phyloP scores from a whole-genome alignment of 2,888 invertebrate species.

The Macroteleia sp. region DNA sequence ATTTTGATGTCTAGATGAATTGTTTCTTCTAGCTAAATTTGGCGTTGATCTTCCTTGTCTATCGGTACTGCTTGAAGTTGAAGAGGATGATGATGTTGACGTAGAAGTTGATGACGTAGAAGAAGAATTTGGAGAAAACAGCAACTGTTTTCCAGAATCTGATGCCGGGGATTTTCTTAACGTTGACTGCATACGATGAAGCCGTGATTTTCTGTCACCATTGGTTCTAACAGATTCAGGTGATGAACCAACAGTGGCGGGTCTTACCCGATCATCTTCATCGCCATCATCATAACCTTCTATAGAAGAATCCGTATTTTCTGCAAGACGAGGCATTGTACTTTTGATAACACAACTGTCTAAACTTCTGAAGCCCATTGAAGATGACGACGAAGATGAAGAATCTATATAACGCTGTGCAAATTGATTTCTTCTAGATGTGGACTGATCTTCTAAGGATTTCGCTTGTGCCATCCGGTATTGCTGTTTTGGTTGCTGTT shows the following conservation, averaged over 20 bases:
- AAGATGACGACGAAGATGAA: constrained; percentile 86
- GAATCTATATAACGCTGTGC: constrained; percentile 85
- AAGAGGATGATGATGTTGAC: constrained; percentile 76
- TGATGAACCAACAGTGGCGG: constrained; percentile 77
- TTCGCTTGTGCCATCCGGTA: constrained; percentile 85
- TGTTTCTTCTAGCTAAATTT: constrained; percentile 74
- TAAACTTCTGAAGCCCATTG: constrained; percentile 87
- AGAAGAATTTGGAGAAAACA: constrained; percentile 74
- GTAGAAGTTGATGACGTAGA: constrained; percentile 68
- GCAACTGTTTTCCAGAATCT: constrained; percentile 77
- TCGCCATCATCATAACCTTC: constrained; percentile 85
- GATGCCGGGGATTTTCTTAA: constrained; percentile 80
- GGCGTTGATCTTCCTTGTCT: constrained; percentile 77
- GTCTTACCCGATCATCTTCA: constrained; percentile 85
- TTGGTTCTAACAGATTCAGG: constrained; percentile 76
- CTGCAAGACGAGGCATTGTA: constrained; percentile 85
- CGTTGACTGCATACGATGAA: constrained; percentile 72
- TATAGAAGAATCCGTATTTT: constrained; percentile 86
- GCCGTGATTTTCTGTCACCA: constrained; percentile 74
- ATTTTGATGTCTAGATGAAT: constrained; percentile 72
- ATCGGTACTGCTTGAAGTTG: constrained; percentile 76
- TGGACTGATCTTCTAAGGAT: constrained; percentile 85
- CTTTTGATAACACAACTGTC: constrained; percentile 85
- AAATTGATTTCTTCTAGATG: constrained; percentile 86
- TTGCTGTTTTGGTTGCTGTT: constrained; percentile 67